A percentile compares a stretch with the other conserved stretches of the same genome.
Conservation (phyloP, 2,797 vertebrate species). For the Ctenochaetus hawaiiensis region DNA sequence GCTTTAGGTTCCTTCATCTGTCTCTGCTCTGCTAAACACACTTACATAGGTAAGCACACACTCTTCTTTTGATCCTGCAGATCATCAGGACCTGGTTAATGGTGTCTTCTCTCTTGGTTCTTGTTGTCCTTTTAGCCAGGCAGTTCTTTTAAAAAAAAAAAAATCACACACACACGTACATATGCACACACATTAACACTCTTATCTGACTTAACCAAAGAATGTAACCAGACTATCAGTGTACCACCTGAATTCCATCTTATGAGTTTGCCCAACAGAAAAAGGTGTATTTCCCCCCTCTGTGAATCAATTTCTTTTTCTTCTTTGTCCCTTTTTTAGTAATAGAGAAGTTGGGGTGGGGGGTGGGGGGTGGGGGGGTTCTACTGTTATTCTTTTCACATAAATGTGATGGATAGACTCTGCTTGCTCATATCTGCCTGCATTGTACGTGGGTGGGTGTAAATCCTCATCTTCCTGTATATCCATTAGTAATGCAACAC, state of each 20-base stretch:
- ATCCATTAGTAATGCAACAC: slow-evolving; percentile 82
- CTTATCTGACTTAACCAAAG: slow-evolving; percentile 4
- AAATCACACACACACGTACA: slow-evolving; percentile 14
- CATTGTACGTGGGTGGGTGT: slow-evolving; percentile 74
- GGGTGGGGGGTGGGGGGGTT: slow-evolving; percentile 27
- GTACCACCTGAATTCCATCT: slow-evolving; percentile 36
- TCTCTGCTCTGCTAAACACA: slow-evolving; percentile 42
- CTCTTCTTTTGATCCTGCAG: slow-evolving; percentile 9
- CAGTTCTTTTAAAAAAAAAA: background rate
- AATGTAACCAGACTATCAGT: slow-evolving; percentile 10
- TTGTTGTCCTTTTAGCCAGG: slow-evolving; percentile 19
- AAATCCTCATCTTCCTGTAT: slow-evolving; percentile 78
- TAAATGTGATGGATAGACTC: slow-evolving; percentile 75
- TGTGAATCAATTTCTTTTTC: slow-evolving; percentile 63
- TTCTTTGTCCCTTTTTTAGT: slow-evolving; percentile 52
- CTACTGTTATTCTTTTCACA: slow-evolving; percentile 35
- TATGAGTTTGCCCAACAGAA: slow-evolving; percentile 56
- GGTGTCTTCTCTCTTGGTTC: slow-evolving; percentile 25
- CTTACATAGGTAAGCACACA: slow-evolving; percentile 35
- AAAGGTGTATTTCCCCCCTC: slow-evolving; percentile 35
- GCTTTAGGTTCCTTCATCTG: slow-evolving; percentile 73
- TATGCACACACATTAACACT: background rate
- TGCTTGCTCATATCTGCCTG: slow-evolving; percentile 73
- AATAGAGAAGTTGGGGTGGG: slow-evolving; percentile 3
- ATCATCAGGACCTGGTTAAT: slow-evolving; percentile 40